Conservation (phyloP, 1,140 invertebrate species). For the Zaprionus davidi region DNA sequence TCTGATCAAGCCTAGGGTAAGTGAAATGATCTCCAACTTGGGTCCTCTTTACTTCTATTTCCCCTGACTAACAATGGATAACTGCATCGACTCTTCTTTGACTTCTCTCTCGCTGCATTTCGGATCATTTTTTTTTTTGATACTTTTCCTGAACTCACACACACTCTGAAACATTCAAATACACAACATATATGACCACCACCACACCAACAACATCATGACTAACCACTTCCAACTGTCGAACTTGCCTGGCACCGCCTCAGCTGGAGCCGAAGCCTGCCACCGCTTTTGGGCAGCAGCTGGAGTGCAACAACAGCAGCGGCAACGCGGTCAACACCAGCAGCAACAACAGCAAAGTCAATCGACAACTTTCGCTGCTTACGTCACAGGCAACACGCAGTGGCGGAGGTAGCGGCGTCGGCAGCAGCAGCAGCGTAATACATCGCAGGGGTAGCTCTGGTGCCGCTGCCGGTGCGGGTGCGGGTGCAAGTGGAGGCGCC, state of each 20-base stretch:
- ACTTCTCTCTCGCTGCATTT: conserved; percentile 46
- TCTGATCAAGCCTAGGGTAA: conserved; percentile 89
- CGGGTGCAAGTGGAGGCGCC: conserved; percentile 32
- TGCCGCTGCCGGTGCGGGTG: conserved; percentile 29
- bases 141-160: conserved; percentile 9
- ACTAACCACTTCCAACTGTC: conserved; percentile 20
- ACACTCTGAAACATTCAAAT: conserved; percentile 23
- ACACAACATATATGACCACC: conserved; percentile 14
- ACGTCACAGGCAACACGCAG: conserved; percentile 65
- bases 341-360: conserved; percentile 75
- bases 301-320: conserved; percentile 78
- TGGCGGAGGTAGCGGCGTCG: conserved; percentile 6
- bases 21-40: conserved; percentile 17
- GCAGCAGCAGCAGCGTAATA: neutral
- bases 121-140: conserved; percentile 25
- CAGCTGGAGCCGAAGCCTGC: conserved; percentile 71
- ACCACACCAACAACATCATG: conserved; percentile 17
- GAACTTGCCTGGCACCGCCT: neutral
- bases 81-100: conserved; percentile 32
- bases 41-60: conserved; percentile 1
- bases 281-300: conserved; percentile 76
- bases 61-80: conserved; percentile 39
- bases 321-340: conserved; percentile 53
- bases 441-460: conserved; percentile 50
- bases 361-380: conserved; percentile 75